Base-by-base conservation (phyloP, 2,888 invertebrate species). In the Lypha dubia region DNA sequence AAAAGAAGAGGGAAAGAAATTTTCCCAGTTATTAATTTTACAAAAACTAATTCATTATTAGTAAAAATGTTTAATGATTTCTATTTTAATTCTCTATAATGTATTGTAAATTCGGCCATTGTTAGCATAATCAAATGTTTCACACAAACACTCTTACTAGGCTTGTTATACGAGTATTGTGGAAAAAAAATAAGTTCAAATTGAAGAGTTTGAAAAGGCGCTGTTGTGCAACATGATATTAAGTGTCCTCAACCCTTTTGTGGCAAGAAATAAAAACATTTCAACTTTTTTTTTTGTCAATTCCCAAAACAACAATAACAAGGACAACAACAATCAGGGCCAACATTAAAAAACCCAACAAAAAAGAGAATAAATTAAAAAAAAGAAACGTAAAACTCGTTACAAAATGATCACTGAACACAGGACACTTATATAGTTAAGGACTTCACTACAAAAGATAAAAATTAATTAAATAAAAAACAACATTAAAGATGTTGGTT, bases 241-340 rank as follows among this genome's bases (percentile, higher is more conserved):
- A 73, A 79, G 71, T 65, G 65, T 58, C 58, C 63, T 71, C 79
- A 79, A 79, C 71, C 71, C 79, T 79, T 73, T 79, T 46, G 24
- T 8, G 20, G 28, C 53, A 79, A 41, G 44, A 63, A 44, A 20
- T 20, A 32, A 71, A 73, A 62, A n/a, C 5, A 49, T 38, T 65
- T 65, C 13, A 49, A 32, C 44, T 32, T 56, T 67, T 67, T 67
- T 67, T 62, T 46, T 28, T 17, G 22, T 17, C 56, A 49, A 71
- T 63, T 71, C 53, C 62, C 79, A 56, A 70, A 71, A 63, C 62
- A 63, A 63, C 65, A 58, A 49, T 79, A 71, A 46, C 53, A 71
- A 73, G 65, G 65, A 65, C 56, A 73, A 49, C 53, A 70, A 17
- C 79, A 58, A 28, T 20, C 79, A 46, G 15, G 32, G 44, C 32